Conservation (phyloP, 2,797 vertebrate species). For the Pipistrellus pygmaeus region DNA sequence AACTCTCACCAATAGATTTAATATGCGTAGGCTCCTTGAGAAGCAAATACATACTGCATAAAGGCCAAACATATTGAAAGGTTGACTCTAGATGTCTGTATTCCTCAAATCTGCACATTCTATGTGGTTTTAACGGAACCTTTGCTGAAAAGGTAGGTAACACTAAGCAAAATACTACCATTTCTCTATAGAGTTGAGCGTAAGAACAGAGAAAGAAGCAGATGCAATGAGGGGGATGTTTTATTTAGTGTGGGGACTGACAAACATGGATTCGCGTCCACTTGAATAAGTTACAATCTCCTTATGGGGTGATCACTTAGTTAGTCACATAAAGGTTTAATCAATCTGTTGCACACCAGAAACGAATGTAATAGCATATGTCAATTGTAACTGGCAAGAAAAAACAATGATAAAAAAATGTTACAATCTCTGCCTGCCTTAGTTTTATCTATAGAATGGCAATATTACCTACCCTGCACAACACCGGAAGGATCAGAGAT, state of each 20-base stretch:
- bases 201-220: background rate
- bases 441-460: background rate
- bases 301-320: background rate
- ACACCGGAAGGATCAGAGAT: background rate
- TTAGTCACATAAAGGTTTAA: background rate
- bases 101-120: background rate
- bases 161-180: background rate
- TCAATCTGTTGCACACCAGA: background rate
- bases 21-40: background rate
- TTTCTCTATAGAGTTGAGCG: background rate
- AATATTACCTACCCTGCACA: background rate
- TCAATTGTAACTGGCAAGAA: background rate
- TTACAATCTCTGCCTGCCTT: background rate
- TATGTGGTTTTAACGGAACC: background rate
- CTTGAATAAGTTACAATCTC: background rate
- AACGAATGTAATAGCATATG: background rate
- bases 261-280: background rate
- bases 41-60: background rate
- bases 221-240: background rate
- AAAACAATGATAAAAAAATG: background rate
- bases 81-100: background rate
- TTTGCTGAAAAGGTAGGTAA: conserved; percentile 15
- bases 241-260: background rate
- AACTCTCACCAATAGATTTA: background rate
- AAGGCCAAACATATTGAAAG: conserved; percentile 48